These are phyloP conservation scores for Hyposmocoma kahamanoa DNA, from an alignment of 1,140 invertebrate species.

Conservation along the genomic window DNA sequence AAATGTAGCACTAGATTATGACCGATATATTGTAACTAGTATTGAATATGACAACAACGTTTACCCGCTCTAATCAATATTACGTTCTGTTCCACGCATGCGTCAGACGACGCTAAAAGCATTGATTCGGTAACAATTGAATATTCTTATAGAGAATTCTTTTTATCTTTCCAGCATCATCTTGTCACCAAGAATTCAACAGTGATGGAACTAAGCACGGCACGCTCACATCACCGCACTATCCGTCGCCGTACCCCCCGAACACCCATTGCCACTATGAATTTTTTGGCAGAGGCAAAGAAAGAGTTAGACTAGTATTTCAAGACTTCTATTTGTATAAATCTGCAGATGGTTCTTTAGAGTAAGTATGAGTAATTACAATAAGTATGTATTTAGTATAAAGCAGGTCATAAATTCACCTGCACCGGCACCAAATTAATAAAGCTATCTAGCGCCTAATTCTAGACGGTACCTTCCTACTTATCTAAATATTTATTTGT, in stretches of 20 bases:
- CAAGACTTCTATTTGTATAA: slow-evolving; percentile 66
- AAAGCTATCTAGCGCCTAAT: no score
- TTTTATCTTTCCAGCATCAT: slow-evolving; percentile 79
- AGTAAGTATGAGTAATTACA: slow-evolving; percentile 44
- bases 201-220: slow-evolving; percentile 89
- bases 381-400: no score
- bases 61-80: no score
- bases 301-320: slow-evolving; percentile 75
- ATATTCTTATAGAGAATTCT: background rate
- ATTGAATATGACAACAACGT: no score
- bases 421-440: no score
- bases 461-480: no score
- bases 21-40: no score
- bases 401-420: no score
- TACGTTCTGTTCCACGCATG: slow-evolving; percentile 1
- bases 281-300: slow-evolving; percentile 87
- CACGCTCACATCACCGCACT: slow-evolving; percentile 84
- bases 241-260: slow-evolving; percentile 82
- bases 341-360: slow-evolving; percentile 49
- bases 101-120: background rate
- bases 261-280: slow-evolving; percentile 87
- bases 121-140: background rate
- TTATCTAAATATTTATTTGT: no score
- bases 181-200: slow-evolving; percentile 84
- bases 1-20: no score